These are phyloP conservation scores for Parapristionchus giblindavisi DNA, from an alignment of 2,888 invertebrate species.

Conservation along the genomic window DNA sequence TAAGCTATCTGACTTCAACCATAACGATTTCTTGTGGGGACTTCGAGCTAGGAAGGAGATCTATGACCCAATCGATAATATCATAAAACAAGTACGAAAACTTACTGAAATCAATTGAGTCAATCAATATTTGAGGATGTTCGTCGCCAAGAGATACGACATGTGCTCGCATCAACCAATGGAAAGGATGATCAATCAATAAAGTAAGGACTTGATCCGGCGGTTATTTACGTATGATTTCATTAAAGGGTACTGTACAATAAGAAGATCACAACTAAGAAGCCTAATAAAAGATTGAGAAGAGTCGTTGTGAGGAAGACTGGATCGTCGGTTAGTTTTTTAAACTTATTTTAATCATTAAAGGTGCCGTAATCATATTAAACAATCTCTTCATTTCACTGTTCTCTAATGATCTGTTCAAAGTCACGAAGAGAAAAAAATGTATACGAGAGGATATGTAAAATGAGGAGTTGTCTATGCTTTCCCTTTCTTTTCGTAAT, in stretches of 20 bases:
- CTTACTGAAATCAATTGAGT: background rate
- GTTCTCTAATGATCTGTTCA: too few species aligned
- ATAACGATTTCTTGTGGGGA: conserved; percentile 69
- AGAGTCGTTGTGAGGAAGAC: conserved; percentile 13
- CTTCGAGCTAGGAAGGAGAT: conserved; percentile 63
- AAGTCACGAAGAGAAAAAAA: too few species aligned
- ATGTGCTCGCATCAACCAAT: conserved; percentile 17
- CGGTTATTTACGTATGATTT: background rate
- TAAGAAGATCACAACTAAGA: conserved; percentile 5
- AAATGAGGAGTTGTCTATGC: too few species aligned
- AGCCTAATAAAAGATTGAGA: conserved; percentile 4
- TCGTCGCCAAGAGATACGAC: conserved; percentile 29
- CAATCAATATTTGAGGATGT: conserved; percentile 25
- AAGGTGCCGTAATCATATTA: too few species aligned
- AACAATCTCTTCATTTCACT: too few species aligned
- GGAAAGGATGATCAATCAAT: conserved; percentile 21
- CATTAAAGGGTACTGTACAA: conserved; percentile 14
- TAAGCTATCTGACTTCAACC: conserved; percentile 60
- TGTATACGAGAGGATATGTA: too few species aligned
- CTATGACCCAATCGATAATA: conserved; percentile 62
- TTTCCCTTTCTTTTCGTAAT: too few species aligned
- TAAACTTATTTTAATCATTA: background rate
- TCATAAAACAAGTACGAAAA: conserved; percentile 49
- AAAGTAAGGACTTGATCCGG: conserved; percentile 12
- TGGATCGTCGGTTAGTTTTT: background rate